Evolutionary conservation across 2,888 invertebrate species (phyloP).

Genomic region (Tenthredo notha): DNA sequence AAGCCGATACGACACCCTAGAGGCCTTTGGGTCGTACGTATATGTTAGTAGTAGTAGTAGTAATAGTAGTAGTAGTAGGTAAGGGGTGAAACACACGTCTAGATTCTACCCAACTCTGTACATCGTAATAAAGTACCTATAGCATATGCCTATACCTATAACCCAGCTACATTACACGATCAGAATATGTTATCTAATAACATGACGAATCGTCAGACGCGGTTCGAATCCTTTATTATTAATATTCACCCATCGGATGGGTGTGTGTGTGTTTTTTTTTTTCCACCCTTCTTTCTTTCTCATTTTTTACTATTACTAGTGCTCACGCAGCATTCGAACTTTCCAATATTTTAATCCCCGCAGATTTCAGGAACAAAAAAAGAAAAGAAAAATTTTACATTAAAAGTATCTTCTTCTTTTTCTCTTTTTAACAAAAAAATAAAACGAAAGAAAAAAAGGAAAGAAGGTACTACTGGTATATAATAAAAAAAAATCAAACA

Average conservation of each 20-base stretch:
- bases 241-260: neutral
- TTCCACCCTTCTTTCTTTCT: neutral
- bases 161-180: slow-evolving; percentile 49
- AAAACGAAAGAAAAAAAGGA: neutral
- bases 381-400: neutral
- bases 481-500: neutral
- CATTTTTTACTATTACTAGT: neutral
- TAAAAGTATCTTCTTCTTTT: neutral
- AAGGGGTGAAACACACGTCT: slow-evolving; percentile 38
- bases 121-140: slow-evolving; percentile 28
- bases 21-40: slow-evolving; percentile 19
- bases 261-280: neutral
- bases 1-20: slow-evolving; percentile 46
- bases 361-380: neutral
- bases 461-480: neutral
- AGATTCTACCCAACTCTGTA: neutral
- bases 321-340: neutral
- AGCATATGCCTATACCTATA: neutral
- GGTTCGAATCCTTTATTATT: slow-evolving; percentile 6
- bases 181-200: slow-evolving; percentile 56
- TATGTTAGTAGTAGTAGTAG: neutral
- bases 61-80: neutral
- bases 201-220: slow-evolving; percentile 55
- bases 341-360: neutral
- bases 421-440: neutral